Base-by-base conservation (phyloP, 2,888 invertebrate species). In the Sphecodes monilicornis region DNA sequence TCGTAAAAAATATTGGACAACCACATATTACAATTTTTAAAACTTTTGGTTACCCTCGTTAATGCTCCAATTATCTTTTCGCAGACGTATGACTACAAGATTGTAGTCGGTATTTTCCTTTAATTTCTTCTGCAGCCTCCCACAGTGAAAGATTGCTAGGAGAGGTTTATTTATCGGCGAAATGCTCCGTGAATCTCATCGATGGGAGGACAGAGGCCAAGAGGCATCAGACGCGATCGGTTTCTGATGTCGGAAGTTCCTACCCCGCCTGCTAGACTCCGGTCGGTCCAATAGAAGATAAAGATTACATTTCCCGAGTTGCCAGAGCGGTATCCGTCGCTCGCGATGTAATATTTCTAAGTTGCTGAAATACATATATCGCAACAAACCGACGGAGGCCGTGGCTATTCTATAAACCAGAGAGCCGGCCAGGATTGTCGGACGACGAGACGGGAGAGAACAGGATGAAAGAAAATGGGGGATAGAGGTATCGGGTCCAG, bases 321-420 rank as follows among this genome's bases (percentile, higher is more conserved):
- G 77, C 36, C 71, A 76, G 69, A 75, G 69, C 78, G 80, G 81
- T 70, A 83, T 84, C 69, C 82, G 72, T 41, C 78, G 75, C 69
- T 76, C 76, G 66, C 83, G 74, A 82, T 80, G 90, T 85, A 90
- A 88, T 89, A 90, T 86, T 87, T 90, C 90, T 85, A 90, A 90
- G 86, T 87, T 86, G 86, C 85, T 86, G 84, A 90, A 85, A 84
- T 89, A 71, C 50, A 50, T 71, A 71, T 71, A 50, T 71, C 83
- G 88, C 89, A 88, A 86, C 85, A 90, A 36, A 85, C 86, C 74
- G 46, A n/a, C 74, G 72, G 77, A 60, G 68, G 36, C 36, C 11
- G 36, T 50, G 79, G 80, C 74, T 76, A 82, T 86, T 80, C 82
- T 80, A 87, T 87, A 86, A 89, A 90, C 85, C 84, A 69, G 80